Conservation (phyloP, 2,888 invertebrate species). For the Sericinus montela region DNA sequence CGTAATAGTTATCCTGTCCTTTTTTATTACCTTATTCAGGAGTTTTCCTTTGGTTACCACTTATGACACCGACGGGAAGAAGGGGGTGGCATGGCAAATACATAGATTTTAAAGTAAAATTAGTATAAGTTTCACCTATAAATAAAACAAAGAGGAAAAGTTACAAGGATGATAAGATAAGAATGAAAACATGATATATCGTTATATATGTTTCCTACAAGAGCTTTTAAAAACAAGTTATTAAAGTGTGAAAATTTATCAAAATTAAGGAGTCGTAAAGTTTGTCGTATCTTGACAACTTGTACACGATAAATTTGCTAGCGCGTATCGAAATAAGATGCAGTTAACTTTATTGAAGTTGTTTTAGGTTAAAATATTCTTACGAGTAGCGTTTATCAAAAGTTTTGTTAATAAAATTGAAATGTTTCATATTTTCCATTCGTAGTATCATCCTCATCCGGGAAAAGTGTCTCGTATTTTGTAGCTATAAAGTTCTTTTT, state of each 20-base stretch:
- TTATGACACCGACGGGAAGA: no score
- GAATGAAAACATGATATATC: background rate
- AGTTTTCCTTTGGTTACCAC: no score
- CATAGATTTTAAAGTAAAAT: no score
- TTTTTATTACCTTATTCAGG: no score
- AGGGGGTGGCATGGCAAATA: no score
- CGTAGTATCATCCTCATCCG: no score
- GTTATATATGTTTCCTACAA: background rate
- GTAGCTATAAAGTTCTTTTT: no score
- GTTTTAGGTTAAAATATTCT: background rate
- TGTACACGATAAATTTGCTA: conserved; percentile 1
- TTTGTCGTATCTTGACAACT: conserved; percentile 1
- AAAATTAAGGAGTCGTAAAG: conserved; percentile 3
- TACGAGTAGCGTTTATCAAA: background rate
- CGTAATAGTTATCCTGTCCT: no score
- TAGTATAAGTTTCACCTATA: no score
- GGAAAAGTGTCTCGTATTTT: no score
- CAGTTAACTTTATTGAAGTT: background rate
- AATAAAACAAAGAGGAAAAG: background rate
- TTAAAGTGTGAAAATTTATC: conserved; percentile 5
- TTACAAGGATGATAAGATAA: background rate
- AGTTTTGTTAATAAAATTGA: no score
- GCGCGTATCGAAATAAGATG: background rate
- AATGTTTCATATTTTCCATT: no score
- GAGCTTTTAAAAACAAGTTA: background rate